These are phyloP conservation scores for Pyrocephalus nanus DNA, from an alignment of 2,797 vertebrate genomes.

Conservation along the genomic window DNA sequence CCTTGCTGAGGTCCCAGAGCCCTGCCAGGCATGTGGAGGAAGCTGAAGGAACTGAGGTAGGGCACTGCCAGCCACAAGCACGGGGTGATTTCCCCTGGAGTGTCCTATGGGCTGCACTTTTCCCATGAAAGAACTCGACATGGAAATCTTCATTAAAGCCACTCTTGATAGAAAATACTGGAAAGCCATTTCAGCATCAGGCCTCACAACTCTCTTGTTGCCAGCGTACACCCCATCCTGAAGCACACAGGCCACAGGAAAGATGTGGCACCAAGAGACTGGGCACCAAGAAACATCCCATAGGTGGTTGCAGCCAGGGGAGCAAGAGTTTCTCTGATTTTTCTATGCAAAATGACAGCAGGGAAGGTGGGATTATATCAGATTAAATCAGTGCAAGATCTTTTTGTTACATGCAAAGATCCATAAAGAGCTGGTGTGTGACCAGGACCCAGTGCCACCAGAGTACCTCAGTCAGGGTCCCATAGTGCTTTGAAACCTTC, in stretches of 20 bases:
- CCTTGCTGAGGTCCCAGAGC: background rate
- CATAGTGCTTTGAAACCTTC: background rate
- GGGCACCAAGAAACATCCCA: fast-evolving
- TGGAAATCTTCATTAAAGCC: background rate
- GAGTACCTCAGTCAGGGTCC: background rate
- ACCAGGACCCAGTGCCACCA: background rate
- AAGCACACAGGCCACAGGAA: background rate
- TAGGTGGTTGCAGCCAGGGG: background rate
- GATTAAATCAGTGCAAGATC: background rate
- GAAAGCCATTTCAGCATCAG: background rate
- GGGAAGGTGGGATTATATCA: background rate
- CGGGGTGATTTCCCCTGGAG: background rate
- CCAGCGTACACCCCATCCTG: too few relatives aligned
- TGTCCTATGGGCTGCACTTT: background rate
- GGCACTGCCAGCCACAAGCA: background rate
- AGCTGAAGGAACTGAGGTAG: background rate
- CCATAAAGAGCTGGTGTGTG: background rate
- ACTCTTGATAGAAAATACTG: background rate
- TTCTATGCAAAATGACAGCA: background rate
- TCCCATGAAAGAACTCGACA: background rate
- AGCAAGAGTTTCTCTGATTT: background rate
- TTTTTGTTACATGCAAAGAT: background rate
- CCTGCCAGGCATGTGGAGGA: fast-evolving
- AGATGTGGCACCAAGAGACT: background rate
- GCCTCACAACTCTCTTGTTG: background rate